phyloP scores from a whole-genome alignment of 2,797 vertebrate genomes.

The Semotilus atromaculatus region DNA sequence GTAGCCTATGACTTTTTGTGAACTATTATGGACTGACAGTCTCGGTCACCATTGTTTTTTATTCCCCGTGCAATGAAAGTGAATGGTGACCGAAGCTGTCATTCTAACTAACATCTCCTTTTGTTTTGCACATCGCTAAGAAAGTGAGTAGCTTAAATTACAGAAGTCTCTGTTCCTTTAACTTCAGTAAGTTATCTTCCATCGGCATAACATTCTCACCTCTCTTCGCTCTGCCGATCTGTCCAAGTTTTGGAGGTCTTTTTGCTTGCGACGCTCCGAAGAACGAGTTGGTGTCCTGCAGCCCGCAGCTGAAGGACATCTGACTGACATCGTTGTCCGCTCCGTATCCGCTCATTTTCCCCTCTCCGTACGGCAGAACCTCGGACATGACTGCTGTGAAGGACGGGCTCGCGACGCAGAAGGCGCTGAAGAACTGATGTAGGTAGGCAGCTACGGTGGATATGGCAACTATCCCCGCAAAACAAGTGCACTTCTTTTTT shows the following conservation, averaged over 20 bases:
- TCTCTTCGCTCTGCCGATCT: slow-evolving; percentile 96
- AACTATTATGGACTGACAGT: neutral
- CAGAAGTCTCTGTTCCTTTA: neutral
- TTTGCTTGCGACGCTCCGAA: slow-evolving; percentile 93
- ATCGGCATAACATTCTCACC: slow-evolving; percentile 73
- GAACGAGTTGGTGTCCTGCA: slow-evolving; percentile 97
- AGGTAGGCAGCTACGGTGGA: slow-evolving; percentile 21
- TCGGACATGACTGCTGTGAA: slow-evolving; percentile 88
- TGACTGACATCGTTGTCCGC: slow-evolving; percentile 92
- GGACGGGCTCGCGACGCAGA: slow-evolving; percentile 16
- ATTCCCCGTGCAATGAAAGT: neutral
- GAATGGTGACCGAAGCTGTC: neutral
- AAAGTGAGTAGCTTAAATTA: neutral
- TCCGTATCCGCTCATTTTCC: slow-evolving; percentile 95
- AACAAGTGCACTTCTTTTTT: slow-evolving; percentile 51
- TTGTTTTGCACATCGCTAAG: neutral
- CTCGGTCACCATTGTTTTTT: neutral
- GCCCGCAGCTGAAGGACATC: slow-evolving; percentile 97
- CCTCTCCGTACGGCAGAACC: slow-evolving; percentile 95
- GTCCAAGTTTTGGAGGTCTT: slow-evolving; percentile 96
- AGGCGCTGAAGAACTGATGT: slow-evolving; percentile 3
- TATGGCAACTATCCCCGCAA: slow-evolving; percentile 60
- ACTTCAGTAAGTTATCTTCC: neutral
- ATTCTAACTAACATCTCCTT: neutral
- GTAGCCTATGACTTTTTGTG: neutral